These are phyloP conservation scores for Virgularia gustaviana DNA, from an alignment of 92 coral and sea anemone genomes.

Conservation along the genomic window DNA sequence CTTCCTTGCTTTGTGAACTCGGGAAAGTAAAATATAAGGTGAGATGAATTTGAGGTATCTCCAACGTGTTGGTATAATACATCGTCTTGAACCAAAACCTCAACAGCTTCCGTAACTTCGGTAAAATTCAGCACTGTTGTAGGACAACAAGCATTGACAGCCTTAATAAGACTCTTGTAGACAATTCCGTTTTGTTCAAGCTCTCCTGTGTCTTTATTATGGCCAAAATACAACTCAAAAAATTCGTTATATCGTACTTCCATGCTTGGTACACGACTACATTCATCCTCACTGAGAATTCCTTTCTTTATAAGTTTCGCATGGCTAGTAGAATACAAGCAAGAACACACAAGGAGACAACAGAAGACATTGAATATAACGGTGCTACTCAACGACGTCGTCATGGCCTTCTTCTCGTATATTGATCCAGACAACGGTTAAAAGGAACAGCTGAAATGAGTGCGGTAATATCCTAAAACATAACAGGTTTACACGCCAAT, in stretches of 20 bases:
- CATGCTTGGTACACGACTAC: background rate
- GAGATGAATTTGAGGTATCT: background rate
- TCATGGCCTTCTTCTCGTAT: too few species aligned
- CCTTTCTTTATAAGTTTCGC: too few species aligned
- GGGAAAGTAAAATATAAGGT: conserved; percentile 10
- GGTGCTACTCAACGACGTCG: too few species aligned
- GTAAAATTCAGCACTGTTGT: background rate
- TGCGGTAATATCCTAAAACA: too few species aligned
- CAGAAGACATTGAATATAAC: too few species aligned
- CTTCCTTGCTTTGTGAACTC: background rate
- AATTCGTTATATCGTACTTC: conserved; percentile 25
- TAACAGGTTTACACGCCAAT: too few species aligned
- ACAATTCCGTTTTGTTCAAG: background rate
- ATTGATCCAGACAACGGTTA: too few species aligned
- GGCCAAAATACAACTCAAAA: conserved; percentile 1
- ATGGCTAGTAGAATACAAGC: too few species aligned
- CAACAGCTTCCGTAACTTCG: background rate
- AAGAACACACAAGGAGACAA: too few species aligned
- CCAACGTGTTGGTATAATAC: background rate
- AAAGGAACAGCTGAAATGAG: too few species aligned
- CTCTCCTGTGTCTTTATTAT: background rate
- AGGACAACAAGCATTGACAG: conserved; percentile 11
- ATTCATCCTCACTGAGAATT: background rate
- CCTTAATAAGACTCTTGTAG: background rate
- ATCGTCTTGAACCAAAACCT: background rate